phyloP scores from a whole-genome alignment of 2,113 vertebrate species.

The Tragelaphus strepsiceros region DNA sequence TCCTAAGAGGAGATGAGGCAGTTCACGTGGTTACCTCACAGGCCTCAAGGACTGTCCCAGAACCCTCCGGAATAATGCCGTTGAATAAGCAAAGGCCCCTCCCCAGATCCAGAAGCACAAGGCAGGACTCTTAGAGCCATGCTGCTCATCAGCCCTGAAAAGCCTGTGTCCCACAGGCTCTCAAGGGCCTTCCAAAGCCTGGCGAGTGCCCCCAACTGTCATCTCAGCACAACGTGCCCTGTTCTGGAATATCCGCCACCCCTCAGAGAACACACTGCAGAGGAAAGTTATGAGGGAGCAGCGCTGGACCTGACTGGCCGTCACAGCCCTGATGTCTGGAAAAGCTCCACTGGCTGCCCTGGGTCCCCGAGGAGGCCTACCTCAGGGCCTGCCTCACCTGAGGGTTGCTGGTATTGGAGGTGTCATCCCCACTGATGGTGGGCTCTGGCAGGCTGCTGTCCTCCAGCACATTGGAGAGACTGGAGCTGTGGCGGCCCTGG shows the following conservation, averaged over 20 bases:
- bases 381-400: constrained; percentile 81
- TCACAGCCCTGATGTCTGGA: neutral
- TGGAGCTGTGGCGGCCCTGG: constrained; percentile 91
- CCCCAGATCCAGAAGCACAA: neutral
- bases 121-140: neutral
- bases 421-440: constrained; percentile 77
- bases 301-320: fast-evolving
- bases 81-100: neutral
- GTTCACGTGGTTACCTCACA: neutral
- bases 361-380: neutral
- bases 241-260: neutral
- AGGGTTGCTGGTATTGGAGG: constrained; percentile 94
- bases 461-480: constrained; percentile 95
- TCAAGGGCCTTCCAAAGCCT: neutral
- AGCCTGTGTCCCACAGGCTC: neutral
- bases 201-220: neutral
- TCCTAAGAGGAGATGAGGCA: neutral
- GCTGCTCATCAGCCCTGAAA: neutral
- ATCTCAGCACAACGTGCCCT: neutral
- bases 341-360: neutral
- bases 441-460: constrained; percentile 89
- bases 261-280: neutral
- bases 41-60: neutral
- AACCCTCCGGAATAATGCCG: neutral
- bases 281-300: neutral